Evolutionary conservation across 2,113 vertebrate genomes (phyloP), one percentile per base, ranked within the genome.

Genomic region (Oryzias celebensis): DNA sequence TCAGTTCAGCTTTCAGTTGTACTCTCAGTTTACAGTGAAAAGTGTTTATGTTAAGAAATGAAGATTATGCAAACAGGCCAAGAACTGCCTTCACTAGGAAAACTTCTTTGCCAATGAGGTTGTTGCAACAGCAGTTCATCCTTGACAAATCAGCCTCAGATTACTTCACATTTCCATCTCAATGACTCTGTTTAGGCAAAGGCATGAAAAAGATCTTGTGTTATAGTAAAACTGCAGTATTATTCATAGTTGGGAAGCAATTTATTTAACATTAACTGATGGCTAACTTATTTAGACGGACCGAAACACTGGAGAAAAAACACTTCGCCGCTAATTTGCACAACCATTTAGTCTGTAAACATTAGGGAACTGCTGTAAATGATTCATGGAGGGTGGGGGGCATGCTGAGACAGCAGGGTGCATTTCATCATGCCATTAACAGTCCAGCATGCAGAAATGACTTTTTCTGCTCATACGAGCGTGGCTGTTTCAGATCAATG

Each of bases 401-500:
- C 80, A 68, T 67, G 65, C 61, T 16, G 20, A 53, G 62, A 60
- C 14, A 41, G 80, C 55, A n/a, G 68, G 65, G 48, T 26, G 43
- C 71, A 67, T 86, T 85, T 81, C 75, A 82, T 81, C 78, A 60
- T 54, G 73, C 81, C 83, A 88, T 91, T 89, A 91, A 83, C 61
- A 62, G 72, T 62, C 60, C 58, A 61, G 73, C 62, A 53, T 77
- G 82, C 78, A 86, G 81, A 85, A 89, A 88, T 79, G 70, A 84
- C 78, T 86, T 82, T 79, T 77, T 64, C 64, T 73, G 68, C 86
- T 86, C 82, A 77, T 78, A 74, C 68, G 74, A 87, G 84, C 83
- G 81, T 65, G 59, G 71, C 65, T 59, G 80, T 76, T 84, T 87
- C 76, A 87, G 88, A 90, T 91, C 91, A 87, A 86, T 87, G 88